phyloP scores from a whole-genome alignment of 2,113 vertebrate genomes.

The Piprites chloris region DNA sequence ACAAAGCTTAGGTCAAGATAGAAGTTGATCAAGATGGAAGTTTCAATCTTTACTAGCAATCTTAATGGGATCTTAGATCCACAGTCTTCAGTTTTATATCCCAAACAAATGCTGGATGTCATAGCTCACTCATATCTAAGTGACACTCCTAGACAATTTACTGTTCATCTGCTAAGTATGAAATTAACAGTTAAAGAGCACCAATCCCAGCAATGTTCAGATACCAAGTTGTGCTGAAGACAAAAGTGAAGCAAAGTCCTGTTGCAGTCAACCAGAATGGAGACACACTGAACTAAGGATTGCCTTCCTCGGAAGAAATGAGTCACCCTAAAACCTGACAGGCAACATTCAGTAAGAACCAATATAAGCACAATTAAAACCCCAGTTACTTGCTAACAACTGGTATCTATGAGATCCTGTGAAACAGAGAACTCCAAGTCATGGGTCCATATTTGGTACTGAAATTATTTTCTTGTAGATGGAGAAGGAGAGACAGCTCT shows the following conservation, averaged over 20 bases:
- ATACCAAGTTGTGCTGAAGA: neutral
- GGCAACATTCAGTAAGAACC: neutral
- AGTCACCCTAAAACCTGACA: neutral
- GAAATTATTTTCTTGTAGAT: neutral
- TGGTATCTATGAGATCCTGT: neutral
- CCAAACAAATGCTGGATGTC: neutral
- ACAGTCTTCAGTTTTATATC: neutral
- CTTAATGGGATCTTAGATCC: conserved; percentile 41
- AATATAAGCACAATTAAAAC: neutral
- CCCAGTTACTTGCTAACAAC: neutral
- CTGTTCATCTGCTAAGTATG: neutral
- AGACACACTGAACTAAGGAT: neutral
- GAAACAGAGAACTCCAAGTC: neutral
- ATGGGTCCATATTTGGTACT: neutral
- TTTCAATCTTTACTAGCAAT: conserved; percentile 57
- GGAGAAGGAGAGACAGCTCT: neutral
- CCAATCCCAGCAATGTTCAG: neutral
- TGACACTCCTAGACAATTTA: neutral
- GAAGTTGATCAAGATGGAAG: conserved; percentile 15
- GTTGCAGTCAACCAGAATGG: neutral
- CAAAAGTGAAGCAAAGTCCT: neutral
- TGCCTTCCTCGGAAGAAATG: neutral
- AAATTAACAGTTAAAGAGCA: neutral
- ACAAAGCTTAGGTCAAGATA: conserved; percentile 32
- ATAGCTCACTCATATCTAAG: neutral